Evolutionary conservation across 2,888 invertebrate species (phyloP), one percentile per base, ranked within the genome.

Genomic region (Portevinia maculata): DNA sequence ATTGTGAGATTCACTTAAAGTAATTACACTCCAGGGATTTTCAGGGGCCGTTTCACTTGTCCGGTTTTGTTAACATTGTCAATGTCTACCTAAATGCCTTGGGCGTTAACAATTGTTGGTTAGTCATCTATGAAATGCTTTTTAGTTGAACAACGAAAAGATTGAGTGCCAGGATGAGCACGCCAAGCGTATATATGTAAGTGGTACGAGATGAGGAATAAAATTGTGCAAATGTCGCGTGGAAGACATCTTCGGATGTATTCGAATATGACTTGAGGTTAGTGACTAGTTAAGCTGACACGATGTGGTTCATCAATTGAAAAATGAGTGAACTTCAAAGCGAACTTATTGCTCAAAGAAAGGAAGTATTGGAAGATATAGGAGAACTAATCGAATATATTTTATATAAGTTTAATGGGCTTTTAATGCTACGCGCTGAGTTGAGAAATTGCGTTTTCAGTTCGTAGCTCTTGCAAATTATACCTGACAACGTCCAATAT

Each of bases 21-120:
- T 79, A 67, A 79, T 67, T 79, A 62, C 74, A 79, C 73, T 67
- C 55, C 41, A 67, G 79, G 50, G 79, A 79, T 67, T 55, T 73
- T 53, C 11, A 24, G 55, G 67, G 74, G 30, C 30, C 39, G 55
- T 19, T 69, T 46, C 48, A 28, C 19, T 53, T 44, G 46, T 55
- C 62, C n/a, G 15, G 52, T 55, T 19, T 53, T 55, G 59, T 71
- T 52, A 52, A 28, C 44, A 24, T 62, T 50, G 48, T 64, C 55
- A 55, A 13, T 50, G 34, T 5, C 19, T 21, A 62, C 62, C 32
- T 41, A 52, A 65, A 65, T 59, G 32, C 55, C 53, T 46, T 62
- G 48, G 64, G 46, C 46, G 64, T 55, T 53, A 5, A 70, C 11
- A 48, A 19, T 19, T 32, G 24, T 37, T 28, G 62, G 46, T 28